Evolutionary conservation across 2,888 invertebrate genomes (phyloP), one percentile per base, ranked within the genome.

Genomic region (Operophtera brumata): DNA sequence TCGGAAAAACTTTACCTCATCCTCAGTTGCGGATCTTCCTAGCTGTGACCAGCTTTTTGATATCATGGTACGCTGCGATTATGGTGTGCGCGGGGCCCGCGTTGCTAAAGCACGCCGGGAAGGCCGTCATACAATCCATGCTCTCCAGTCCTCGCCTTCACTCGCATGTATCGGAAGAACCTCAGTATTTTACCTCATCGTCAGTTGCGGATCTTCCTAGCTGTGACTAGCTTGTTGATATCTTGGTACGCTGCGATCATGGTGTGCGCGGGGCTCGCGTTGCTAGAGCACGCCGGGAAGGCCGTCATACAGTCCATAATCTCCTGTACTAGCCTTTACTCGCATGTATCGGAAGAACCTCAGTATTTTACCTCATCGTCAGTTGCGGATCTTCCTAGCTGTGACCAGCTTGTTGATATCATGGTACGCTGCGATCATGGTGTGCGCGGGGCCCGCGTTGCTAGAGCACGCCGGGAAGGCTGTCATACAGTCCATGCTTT

Each of bases 341-440:
- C 96, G 94, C 96, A 97, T 96, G 83, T 97, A 97, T 53, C 94
- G 93, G 91, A 96, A 97, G 90, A 97, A 97, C 48, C 97, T 91
- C 36, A 97, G 86, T 55, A 97, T 96, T n/a, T 80, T n/a, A n/a
- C n/a, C n/a, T n/a, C n/a, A n/a, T 80, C n/a, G 10, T 30, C 46
- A 51, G 8, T 53, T 46, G 2, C 49, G 34, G 5, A 94, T 69
- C 70, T 94, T 95, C 62, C 96, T 92, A 6, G 96, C 96, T 57
- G 94, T 94, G 0, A 96, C 96, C 61, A 96, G 91, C 84, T 96
- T 96, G 75, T 96, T 96, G 66, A 96, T 96, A 69, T 96, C 96
- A 68, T 96, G 94, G 82, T 94, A 96, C 0, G 96, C 96, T 26
- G 95, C 94, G 45, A 96, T 92, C 95, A 96, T 96, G 11, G 96